Base-by-base conservation (phyloP, 2,797 vertebrate genomes). In the Calcarius lapponicus region DNA sequence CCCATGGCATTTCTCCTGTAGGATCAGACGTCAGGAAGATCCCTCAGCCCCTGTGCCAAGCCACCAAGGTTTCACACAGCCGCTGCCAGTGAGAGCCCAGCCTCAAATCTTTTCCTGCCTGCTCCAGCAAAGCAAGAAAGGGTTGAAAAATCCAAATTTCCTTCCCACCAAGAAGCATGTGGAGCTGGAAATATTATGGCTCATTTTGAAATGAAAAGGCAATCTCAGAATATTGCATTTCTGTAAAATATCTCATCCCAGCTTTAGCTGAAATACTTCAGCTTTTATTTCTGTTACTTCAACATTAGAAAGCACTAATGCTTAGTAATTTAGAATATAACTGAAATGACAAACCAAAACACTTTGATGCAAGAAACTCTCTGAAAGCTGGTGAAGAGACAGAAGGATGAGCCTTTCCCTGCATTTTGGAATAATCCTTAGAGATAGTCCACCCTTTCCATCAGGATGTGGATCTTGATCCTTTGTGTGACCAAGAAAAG, bases 181-280 rank as follows among this genome's bases (percentile, higher is more conserved):
- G 73, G 62, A 92, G 54, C 66, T 91, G 78, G 78, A 66, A 71
- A 65, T 24, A 32, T 95, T 93, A 90, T 28, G 78, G 92, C 84
- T 92, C 28, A 25, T 84, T 95, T 70, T 80, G 64, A 94, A 95
- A 95, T 48, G 91, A 95, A 94, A 86, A 92, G 84, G 78, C 86
- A 96, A 88, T 91, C 80, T 92, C 66, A 11, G 62, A 91, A 92
- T 94, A 94, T 92, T 96, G 86, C 78, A 47, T 91, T 93, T 91
- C 36, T 66, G 43, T 36, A 66, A 86, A 86, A 73, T 61, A 58
- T 17, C 83, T 82, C 88, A 84, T 65, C 78, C 66, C 64, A 70
- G 67, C 81, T 80, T 65, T 6, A 78, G 61, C 61, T 80, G 75
- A 83, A 78, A 38, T 50, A 67, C 80, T 88, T 94, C 38, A 3